Conservation (phyloP, 2,888 invertebrate genomes). For the Thereva unica region DNA sequence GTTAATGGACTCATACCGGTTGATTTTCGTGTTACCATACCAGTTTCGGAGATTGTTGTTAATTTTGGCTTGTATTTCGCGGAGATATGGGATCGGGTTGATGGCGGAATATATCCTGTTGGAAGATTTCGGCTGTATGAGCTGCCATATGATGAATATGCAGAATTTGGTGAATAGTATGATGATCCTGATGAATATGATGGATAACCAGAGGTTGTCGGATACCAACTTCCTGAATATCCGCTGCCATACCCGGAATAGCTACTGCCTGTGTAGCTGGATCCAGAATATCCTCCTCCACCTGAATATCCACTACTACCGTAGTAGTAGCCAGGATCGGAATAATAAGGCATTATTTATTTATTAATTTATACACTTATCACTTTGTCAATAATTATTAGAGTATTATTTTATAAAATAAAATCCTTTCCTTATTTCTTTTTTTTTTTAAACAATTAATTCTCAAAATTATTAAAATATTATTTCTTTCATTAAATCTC, state of each 20-base stretch:
- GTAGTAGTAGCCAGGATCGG: slow-evolving; percentile 66
- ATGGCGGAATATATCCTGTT: slow-evolving; percentile 50
- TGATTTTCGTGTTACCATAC: slow-evolving; percentile 47
- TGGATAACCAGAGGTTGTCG: too few species aligned
- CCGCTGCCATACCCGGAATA: slow-evolving; percentile 60
- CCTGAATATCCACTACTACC: slow-evolving; percentile 50
- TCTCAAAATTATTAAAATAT: too few species aligned
- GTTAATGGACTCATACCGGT: slow-evolving; percentile 56
- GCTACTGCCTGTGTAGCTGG: slow-evolving; percentile 60
- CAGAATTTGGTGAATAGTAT: slow-evolving; percentile 61
- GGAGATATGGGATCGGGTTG: slow-evolving; percentile 49
- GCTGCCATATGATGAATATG: slow-evolving; percentile 60
- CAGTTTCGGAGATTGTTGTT: slow-evolving; percentile 71
- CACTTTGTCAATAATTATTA: neutral
- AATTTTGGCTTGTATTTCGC: slow-evolving; percentile 73
- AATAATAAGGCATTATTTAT: slow-evolving; percentile 68
- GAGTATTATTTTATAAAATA: neutral
- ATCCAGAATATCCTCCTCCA: slow-evolving; percentile 60
- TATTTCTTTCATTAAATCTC: too few species aligned
- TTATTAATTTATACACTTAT: neutral
- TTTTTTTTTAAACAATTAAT: too few species aligned
- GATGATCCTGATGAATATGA: slow-evolving; percentile 46
- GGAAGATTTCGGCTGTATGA: slow-evolving; percentile 62
- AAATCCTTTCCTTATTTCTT: too few species aligned
- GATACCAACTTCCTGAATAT: slow-evolving; percentile 51